A percentile compares a stretch with the other conserved stretches of the same genome.
These are phyloP conservation scores for Congeria kusceri DNA, from an alignment of 2,888 invertebrate genomes.

Conservation along the genomic window DNA sequence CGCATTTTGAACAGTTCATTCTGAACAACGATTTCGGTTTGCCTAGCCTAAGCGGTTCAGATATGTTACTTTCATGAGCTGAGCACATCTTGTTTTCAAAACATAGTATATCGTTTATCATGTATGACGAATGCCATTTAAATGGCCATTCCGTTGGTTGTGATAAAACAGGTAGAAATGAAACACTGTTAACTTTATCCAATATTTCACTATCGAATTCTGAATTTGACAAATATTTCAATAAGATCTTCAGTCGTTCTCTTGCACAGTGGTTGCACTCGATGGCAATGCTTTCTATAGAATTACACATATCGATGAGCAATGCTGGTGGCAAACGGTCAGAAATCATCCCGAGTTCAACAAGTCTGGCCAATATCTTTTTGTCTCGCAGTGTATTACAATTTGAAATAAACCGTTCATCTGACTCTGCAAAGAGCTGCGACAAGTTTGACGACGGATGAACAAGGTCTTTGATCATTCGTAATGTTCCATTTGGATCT, in stretches of 20 bases:
- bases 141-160: conserved; percentile 67
- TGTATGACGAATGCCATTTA: conserved; percentile 59
- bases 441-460: conserved; percentile 65
- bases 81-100: no score
- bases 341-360: conserved; percentile 66
- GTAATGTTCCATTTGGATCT: conserved; percentile 65
- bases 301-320: conserved; percentile 61
- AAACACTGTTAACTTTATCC: neutral
- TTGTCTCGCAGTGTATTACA: conserved; percentile 17
- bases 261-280: conserved; percentile 17
- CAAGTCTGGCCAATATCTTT: conserved; percentile 32
- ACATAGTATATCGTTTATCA: no score
- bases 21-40: conserved; percentile 36
- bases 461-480: conserved; percentile 68
- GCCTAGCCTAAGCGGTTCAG: conserved; percentile 19
- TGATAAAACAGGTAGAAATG: conserved; percentile 62
- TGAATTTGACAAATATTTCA: conserved; percentile 27
- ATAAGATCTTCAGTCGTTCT: conserved; percentile 9
- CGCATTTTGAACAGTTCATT: conserved; percentile 4
- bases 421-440: conserved; percentile 64
- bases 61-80: no score
- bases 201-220: neutral
- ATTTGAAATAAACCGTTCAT: conserved; percentile 71
- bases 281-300: conserved; percentile 40
- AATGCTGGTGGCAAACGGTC: conserved; percentile 47